phyloP scores from a whole-genome alignment of 2,888 invertebrate genomes.

The Drosophila cracens region DNA sequence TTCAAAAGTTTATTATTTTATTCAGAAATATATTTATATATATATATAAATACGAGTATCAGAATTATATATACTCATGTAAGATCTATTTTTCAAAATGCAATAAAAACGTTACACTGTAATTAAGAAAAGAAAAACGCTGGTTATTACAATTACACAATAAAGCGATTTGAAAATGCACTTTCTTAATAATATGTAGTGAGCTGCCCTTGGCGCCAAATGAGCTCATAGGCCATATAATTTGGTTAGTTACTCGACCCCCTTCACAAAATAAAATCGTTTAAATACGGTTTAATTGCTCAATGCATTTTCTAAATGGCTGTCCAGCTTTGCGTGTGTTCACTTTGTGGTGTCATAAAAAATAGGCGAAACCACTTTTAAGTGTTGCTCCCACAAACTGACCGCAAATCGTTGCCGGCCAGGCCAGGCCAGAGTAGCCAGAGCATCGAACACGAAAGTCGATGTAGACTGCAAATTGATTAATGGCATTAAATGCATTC shows the following conservation, averaged over 20 bases:
- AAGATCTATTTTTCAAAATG: not conserved
- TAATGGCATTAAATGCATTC: conserved; percentile 75
- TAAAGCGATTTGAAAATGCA: not conserved
- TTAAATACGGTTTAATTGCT: conserved; percentile 20
- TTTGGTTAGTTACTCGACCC: not conserved
- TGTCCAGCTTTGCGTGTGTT: conserved; percentile 28
- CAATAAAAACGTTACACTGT: not conserved
- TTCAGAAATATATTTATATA: too few relatives aligned
- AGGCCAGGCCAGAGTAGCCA: conserved; percentile 9
- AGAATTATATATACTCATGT: not conserved
- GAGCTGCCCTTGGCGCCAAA: not conserved
- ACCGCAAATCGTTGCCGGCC: conserved; percentile 36
- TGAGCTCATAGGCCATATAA: not conserved
- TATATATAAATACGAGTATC: too few relatives aligned
- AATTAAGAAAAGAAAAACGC: not conserved
- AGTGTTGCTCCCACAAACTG: conserved; percentile 46
- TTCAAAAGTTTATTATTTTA: too few relatives aligned
- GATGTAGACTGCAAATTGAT: conserved; percentile 68
- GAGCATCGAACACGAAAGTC: conserved; percentile 37
- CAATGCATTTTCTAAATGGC: not conserved
- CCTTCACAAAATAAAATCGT: not conserved
- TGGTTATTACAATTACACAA: not conserved
- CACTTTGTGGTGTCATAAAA: conserved; percentile 16
- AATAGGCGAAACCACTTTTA: conserved; percentile 31
- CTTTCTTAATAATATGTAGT: not conserved